Conservation (phyloP, 2,888 invertebrate species). For the Pheosia gnoma region DNA sequence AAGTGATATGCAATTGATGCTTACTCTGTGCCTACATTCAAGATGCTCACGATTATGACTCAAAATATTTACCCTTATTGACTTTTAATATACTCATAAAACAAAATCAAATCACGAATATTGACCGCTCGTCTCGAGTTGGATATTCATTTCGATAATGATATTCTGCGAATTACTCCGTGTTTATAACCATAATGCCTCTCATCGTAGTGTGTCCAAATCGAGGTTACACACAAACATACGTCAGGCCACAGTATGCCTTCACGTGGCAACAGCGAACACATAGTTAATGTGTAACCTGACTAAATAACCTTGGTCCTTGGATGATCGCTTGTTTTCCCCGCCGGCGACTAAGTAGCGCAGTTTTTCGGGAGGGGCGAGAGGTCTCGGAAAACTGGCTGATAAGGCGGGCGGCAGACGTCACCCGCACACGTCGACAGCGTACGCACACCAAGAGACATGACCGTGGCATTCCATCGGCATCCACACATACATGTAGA, state of each 20-base stretch:
- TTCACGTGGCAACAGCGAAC: constrained; percentile 81
- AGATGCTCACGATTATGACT: background rate
- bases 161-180: constrained; percentile 80
- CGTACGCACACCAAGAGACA: constrained; percentile 55
- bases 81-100: constrained; percentile 31
- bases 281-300: constrained; percentile 63
- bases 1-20: too few relatives aligned
- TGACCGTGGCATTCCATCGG: constrained; percentile 83
- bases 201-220: constrained; percentile 75
- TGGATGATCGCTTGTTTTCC: constrained; percentile 59
- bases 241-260: constrained; percentile 61
- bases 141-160: constrained; percentile 79
- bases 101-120: constrained; percentile 58
- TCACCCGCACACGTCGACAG: constrained; percentile 71
- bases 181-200: constrained; percentile 78
- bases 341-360: constrained; percentile 41
- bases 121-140: constrained; percentile 57
- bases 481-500: constrained; percentile 75
- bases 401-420: constrained; percentile 76
- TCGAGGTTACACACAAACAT: constrained; percentile 80
- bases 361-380: constrained; percentile 51
- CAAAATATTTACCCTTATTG: constrained; percentile 13
- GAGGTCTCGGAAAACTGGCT: constrained; percentile 54
- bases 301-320: constrained; percentile 56
- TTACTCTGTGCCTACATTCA: background rate